Evolutionary conservation across 2,888 invertebrate genomes (phyloP).

Genomic region (Acholoe squamosa): DNA sequence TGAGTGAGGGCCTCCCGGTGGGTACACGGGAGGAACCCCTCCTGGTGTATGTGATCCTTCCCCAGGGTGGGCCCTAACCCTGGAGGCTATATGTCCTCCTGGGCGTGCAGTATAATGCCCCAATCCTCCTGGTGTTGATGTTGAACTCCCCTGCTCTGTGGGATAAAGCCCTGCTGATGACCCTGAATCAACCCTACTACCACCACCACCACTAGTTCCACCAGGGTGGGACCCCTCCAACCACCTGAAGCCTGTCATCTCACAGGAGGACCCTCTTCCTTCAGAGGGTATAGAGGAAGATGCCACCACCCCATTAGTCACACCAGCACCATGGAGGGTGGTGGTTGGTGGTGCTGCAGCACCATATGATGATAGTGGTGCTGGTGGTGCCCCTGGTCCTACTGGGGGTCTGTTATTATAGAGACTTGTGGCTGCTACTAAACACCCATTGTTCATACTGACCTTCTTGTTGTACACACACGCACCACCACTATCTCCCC

Average conservation of each 20-base stretch:
- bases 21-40: too few species aligned
- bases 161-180: neutral
- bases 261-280: too few species aligned
- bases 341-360: neutral
- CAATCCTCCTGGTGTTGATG: neutral
- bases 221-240: neutral
- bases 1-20: too few species aligned
- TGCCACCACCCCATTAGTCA: neutral
- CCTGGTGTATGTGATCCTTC: neutral
- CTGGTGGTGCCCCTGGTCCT: too few species aligned
- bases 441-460: slow-evolving; percentile 13
- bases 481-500: neutral
- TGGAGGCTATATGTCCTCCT: neutral
- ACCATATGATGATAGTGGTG: neutral
- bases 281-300: neutral
- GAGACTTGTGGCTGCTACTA: neutral
- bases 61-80: neutral
- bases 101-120: neutral
- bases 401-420: neutral
- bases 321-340: neutral
- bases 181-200: too few species aligned
- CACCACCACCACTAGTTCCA: too few species aligned
- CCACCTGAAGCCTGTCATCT: slow-evolving; percentile 34
- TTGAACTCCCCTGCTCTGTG: neutral
- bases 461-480: neutral